phyloP scores from a whole-genome alignment of 2,113 vertebrate genomes.

The Noturus placidus region DNA sequence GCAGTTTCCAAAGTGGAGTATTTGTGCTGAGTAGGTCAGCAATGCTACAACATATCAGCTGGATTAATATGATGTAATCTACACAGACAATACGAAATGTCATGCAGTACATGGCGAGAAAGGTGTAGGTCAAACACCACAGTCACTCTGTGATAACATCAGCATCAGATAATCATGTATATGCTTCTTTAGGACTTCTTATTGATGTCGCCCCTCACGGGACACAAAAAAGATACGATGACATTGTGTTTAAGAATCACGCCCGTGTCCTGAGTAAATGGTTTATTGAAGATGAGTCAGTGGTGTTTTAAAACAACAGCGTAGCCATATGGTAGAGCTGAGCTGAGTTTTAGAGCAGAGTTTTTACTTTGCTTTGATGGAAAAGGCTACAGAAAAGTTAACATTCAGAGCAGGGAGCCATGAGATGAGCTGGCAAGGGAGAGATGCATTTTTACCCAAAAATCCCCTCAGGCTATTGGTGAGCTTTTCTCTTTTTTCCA shows the following conservation, averaged over 20 bases:
- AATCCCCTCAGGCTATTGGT: conserved; percentile 44
- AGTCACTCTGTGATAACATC: conserved; percentile 14
- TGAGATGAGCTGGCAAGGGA: conserved; percentile 35
- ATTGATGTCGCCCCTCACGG: not conserved
- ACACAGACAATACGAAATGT: conserved; percentile 27
- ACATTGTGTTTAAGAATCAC: not conserved
- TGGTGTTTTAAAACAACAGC: not conserved
- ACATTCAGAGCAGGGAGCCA: conserved; percentile 35
- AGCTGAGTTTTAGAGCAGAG: conserved; percentile 1
- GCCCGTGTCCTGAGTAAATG: not conserved
- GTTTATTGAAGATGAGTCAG: not conserved
- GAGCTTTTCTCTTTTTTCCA: conserved; percentile 50
- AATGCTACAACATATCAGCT: conserved; percentile 14
- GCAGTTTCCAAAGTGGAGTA: conserved; percentile 10
- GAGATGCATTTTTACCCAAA: conserved; percentile 39
- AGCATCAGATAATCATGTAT: conserved; percentile 24
- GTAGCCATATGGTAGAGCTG: not conserved
- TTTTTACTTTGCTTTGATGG: conserved; percentile 17
- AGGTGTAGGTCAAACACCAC: conserved; percentile 13
- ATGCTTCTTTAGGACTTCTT: not conserved
- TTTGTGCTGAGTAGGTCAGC: conserved; percentile 27
- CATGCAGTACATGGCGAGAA: conserved; percentile 2
- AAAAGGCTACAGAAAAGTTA: conserved; percentile 20
- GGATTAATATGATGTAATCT: conserved; percentile 34
- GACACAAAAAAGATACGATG: conserved; percentile 3